A percentile compares a stretch with the other conserved stretches of the same genome.
These are phyloP conservation scores for Pyrochroa serraticornis DNA, from an alignment of 2,888 invertebrate genomes.

Conservation along the genomic window DNA sequence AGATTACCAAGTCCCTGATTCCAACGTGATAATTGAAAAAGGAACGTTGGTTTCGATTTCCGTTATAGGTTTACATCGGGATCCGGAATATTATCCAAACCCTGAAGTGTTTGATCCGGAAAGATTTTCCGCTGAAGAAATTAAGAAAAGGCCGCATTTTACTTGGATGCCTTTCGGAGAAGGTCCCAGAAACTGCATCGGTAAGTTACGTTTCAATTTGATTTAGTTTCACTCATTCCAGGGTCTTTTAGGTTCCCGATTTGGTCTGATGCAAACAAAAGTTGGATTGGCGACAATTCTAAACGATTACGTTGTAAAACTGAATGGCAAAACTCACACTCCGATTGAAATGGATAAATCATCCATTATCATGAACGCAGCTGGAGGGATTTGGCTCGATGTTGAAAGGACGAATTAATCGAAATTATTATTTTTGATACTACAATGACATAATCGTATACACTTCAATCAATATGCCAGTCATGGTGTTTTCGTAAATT, in stretches of 20 bases:
- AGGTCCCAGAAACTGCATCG: conserved; percentile 37
- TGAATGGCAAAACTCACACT: conserved; percentile 39
- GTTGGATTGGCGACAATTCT: conserved; percentile 42
- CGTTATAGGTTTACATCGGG: conserved; percentile 46
- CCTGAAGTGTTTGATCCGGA: conserved; percentile 35
- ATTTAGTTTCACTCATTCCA: background rate
- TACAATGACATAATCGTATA: too few relatives aligned
- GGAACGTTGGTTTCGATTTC: conserved; percentile 46
- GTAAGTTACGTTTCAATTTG: conserved; percentile 20
- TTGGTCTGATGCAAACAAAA: conserved; percentile 48
- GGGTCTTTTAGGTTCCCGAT: conserved; percentile 40
- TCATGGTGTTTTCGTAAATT: too few relatives aligned
- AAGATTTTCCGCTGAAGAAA: conserved; percentile 36
- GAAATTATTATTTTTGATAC: too few relatives aligned
- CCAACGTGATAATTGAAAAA: conserved; percentile 44
- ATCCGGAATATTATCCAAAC: conserved; percentile 48
- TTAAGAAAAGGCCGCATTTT: conserved; percentile 23
- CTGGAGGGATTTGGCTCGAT: conserved; percentile 40
- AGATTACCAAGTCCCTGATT: conserved; percentile 44
- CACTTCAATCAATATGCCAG: too few relatives aligned
- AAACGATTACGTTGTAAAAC: conserved; percentile 38
- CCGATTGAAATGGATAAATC: conserved; percentile 36
- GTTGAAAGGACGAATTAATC: too few relatives aligned
- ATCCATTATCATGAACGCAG: conserved; percentile 28
- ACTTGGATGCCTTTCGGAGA: too few relatives aligned